These are phyloP conservation scores for Podarcis raffonei DNA, from an alignment of 2,113 vertebrate genomes.

Conservation along the genomic window DNA sequence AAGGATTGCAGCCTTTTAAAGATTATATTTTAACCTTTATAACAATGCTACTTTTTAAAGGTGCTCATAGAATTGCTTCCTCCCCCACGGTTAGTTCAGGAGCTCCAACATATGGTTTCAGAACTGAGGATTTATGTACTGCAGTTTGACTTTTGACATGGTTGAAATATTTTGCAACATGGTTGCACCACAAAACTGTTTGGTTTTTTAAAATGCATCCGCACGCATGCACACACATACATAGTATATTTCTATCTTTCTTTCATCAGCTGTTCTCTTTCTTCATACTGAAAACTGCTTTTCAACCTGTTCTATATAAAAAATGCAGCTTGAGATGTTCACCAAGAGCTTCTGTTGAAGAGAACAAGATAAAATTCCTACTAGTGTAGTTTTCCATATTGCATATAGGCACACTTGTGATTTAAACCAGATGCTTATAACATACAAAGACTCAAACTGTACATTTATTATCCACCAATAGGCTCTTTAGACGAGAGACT, in stretches of 20 bases:
- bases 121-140: slow-evolving; percentile 62
- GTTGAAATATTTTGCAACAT: slow-evolving; percentile 28
- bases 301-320: neutral
- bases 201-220: slow-evolving; percentile 15
- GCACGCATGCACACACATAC: slow-evolving; percentile 34
- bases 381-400: neutral
- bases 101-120: slow-evolving; percentile 75
- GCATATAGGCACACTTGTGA: neutral
- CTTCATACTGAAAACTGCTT: neutral
- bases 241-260: neutral
- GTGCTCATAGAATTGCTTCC: slow-evolving; percentile 73
- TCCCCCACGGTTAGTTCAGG: slow-evolving; percentile 75
- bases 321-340: neutral
- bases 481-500: slow-evolving; percentile 81
- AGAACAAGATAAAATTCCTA: neutral
- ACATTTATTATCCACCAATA: slow-evolving; percentile 72
- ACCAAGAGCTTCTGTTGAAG: neutral
- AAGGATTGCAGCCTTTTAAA: neutral
- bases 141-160: slow-evolving; percentile 63
- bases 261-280: neutral
- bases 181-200: neutral
- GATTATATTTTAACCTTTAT: slow-evolving; percentile 20
- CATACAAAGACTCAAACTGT: slow-evolving; percentile 44
- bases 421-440: slow-evolving; percentile 41
- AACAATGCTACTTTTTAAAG: slow-evolving; percentile 70